Evolutionary conservation across 2,113 vertebrate genomes (phyloP).

Genomic region (Meleagris gallopavo): DNA sequence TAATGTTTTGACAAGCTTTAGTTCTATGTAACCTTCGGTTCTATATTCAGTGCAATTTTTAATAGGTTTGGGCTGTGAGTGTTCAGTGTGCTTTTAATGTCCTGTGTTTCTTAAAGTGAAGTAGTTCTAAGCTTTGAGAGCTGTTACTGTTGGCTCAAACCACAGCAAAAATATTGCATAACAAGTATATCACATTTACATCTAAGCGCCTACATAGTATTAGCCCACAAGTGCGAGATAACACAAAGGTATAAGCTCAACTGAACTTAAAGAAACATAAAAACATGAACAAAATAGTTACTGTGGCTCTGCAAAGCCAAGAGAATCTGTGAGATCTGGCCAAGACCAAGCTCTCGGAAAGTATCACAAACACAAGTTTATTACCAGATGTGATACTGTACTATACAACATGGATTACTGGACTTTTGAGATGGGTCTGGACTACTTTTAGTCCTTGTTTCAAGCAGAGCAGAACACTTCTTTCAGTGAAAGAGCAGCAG

Average conservation of each 20-base stretch:
- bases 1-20: neutral
- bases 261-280: neutral
- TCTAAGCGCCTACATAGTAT: neutral
- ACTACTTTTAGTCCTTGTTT: constrained; percentile 33
- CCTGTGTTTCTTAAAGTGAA: neutral
- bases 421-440: neutral
- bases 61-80: neutral
- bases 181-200: neutral
- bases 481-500: neutral
- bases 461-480: neutral
- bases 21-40: neutral
- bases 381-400: neutral
- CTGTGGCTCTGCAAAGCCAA: neutral
- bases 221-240: neutral
- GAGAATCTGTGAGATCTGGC: neutral
- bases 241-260: neutral
- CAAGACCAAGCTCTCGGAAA: neutral
- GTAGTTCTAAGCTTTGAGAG: neutral
- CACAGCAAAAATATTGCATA: neutral
- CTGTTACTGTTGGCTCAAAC: neutral
- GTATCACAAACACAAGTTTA: neutral
- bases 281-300: neutral
- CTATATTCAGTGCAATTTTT: neutral
- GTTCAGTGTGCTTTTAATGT: neutral
- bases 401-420: neutral